Base-by-base conservation (phyloP, 1,140 invertebrate genomes). In the Pogonognathellus flavescens region DNA sequence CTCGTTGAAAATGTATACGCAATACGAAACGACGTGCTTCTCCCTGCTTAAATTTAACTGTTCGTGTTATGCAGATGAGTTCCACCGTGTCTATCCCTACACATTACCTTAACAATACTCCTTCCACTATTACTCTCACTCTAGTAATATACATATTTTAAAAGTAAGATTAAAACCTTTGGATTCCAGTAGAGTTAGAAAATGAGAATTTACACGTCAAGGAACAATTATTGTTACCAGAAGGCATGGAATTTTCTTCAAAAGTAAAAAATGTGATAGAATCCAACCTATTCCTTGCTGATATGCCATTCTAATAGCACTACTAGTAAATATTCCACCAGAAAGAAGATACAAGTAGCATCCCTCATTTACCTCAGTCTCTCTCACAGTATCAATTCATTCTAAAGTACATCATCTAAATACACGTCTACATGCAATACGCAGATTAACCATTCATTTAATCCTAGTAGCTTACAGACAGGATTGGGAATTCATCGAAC, bases 161-260 rank as follows among this genome's bases (percentile, higher is more conserved):
- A n/a, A n/a, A n/a, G n/a, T n/a, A n/a, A 31, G 16, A 76, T 76
- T 76, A 76, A 31, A 76, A n/a, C 41, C 25, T 76, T n/a, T 76
- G 70, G 70, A 76, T 76, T 76, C 70, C 70, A 41, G 70, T 49
- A 76, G 70, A 76, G 70, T 50, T 41, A 41, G 41, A 50, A 76
- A 76, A 76, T 76, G 70, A 76, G 41, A 76, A 81, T 81, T 81
- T 81, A 81, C 80, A 81, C 80, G 80, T 81, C 80, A 81, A 55
- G 31, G 20, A 18, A 25, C 80, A 81, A 81, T 81, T 81, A 81
- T 59, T 81, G 80, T 59, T 20, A 81, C 80, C 50, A 53, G 80
- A 25, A 41, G 80, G 70, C 70, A 76, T 76, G 41, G 31, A 49
- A 50, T 76, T 76, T 50, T 76, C 41, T 76, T n/a, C 16, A n/a